Conservation (phyloP, 2,888 invertebrate species). For the Plagiodera versicolora region DNA sequence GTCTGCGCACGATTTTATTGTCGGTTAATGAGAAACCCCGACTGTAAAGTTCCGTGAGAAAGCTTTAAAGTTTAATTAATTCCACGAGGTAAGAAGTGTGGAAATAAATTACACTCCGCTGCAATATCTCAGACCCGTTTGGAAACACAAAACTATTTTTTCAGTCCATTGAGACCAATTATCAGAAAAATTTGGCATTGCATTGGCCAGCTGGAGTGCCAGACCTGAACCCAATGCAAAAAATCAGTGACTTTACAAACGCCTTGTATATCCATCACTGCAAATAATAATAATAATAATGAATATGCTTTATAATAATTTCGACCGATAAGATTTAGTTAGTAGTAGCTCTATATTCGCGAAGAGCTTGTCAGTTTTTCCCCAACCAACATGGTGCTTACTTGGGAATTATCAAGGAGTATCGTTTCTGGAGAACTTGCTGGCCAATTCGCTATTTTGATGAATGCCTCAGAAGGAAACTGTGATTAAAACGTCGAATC, state of each 20-base stretch:
- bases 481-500: too few species aligned
- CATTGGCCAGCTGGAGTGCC: too few species aligned
- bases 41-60: constrained; percentile 26
- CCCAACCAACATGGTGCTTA: not conserved
- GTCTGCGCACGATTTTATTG: constrained; percentile 21
- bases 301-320: too few species aligned
- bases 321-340: not conserved
- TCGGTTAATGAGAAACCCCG: constrained; percentile 18
- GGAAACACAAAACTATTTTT: not conserved
- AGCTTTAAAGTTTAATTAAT: constrained; percentile 29
- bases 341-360: not conserved
- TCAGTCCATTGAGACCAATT: too few species aligned
- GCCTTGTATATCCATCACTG: not conserved
- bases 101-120: constrained; percentile 30
- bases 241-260: too few species aligned
- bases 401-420: not conserved
- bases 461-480: too few species aligned
- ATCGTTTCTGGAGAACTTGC: too few species aligned
- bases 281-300: too few species aligned
- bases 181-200: too few species aligned
- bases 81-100: constrained; percentile 27
- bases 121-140: too few species aligned
- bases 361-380: not conserved
- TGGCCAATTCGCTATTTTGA: not conserved
- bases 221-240: too few species aligned